Evolutionary conservation across 2,113 vertebrate species (phyloP), one percentile per base, ranked within the genome.

Genomic region (Chaetorhynchus papuensis): DNA sequence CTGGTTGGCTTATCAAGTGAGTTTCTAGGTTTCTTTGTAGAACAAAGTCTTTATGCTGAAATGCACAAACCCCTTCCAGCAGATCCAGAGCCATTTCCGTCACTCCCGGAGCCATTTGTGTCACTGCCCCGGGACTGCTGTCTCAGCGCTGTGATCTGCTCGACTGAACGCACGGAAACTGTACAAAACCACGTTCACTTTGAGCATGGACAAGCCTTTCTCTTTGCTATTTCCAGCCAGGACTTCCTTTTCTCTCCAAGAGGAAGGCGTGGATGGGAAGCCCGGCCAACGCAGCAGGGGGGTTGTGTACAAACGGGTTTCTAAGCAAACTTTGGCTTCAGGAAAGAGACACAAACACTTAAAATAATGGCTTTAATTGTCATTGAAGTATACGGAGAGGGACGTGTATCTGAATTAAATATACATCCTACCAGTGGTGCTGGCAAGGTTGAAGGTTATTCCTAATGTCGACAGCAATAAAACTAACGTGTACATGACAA

Each of bases 311-410:
- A 7, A 61, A 92, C 18, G 60, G 74, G 87, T 92, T 90, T 92
- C 95, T 85, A 84, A 96, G 97, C 23, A 13, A 97, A 95, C 97
- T 98, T 98, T 98, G 97, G 98, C 97, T 98, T 98, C 96, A 97
- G 97, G 96, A 98, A 98, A 89, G 96, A 96, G 97, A 98, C 97
- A 97, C 95, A 95, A 96, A 98, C 94, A 93, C 96, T 97, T 95
- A 98, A 98, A 98, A 98, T 72, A 97, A 98, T 98, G 98, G 98
- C 98, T 98, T 98, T 97, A 97, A 97, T 98, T 28, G 79, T 98
- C 96, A 91, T 97, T 44, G 89, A 96, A 97, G 97, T 95, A 92
- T 93, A 92, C 2, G 18, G 92, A 93, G 97, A 85, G 92, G 94
- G 94, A 81, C 45, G 87, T 93, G 98, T 97, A 97, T 98, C 97